Conservation (phyloP, 2,888 invertebrate genomes). For the Choreutis nemorana region DNA sequence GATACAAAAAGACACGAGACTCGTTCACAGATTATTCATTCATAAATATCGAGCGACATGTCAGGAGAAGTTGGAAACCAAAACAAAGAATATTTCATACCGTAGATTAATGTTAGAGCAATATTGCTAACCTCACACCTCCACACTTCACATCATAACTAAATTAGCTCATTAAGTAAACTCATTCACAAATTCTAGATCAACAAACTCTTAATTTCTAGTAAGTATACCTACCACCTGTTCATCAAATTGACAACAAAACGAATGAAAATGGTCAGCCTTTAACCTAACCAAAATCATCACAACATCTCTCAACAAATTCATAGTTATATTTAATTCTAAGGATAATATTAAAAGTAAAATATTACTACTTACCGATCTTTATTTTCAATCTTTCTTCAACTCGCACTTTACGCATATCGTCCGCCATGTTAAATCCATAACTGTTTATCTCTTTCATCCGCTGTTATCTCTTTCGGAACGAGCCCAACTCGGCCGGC, state of each 20-base stretch:
- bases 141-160: constrained; percentile 11
- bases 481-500: constrained; percentile 57
- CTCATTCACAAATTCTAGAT: constrained; percentile 32
- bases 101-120: constrained; percentile 13
- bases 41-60: constrained; percentile 54
- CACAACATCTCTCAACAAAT: neutral
- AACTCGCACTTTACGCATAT: constrained; percentile 88
- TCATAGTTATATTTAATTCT: neutral
- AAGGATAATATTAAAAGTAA: constrained; percentile 7
- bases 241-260: constrained; percentile 52
- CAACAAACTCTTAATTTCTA: constrained; percentile 26
- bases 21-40: constrained; percentile 51
- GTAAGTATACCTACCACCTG: constrained; percentile 62
- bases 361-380: constrained; percentile 79
- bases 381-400: constrained; percentile 94
- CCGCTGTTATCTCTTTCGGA: constrained; percentile 67
- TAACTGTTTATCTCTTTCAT: constrained; percentile 72
- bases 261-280: neutral
- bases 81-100: constrained; percentile 56
- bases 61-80: constrained; percentile 44
- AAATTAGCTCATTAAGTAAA: constrained; percentile 17
- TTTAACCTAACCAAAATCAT: neutral
- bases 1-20: constrained; percentile 39
- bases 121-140: constrained; percentile 13
- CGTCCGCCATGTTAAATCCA: constrained; percentile 93